phyloP scores from a whole-genome alignment of 2,797 vertebrate genomes.

The Cephalopachus bancanus region DNA sequence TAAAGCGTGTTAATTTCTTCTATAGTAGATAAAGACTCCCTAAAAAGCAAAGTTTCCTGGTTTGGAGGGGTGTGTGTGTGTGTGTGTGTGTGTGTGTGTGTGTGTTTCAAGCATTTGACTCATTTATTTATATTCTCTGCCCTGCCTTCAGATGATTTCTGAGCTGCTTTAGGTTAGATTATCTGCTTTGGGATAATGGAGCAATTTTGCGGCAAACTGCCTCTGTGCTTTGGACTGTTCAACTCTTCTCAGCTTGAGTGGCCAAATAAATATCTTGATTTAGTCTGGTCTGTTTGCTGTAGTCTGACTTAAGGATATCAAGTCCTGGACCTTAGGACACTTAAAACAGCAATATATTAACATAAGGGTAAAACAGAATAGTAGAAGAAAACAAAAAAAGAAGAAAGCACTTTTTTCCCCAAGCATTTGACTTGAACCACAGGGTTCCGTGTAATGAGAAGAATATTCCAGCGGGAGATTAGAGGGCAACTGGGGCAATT shows the following conservation, averaged over 20 bases:
- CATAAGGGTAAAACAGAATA: constrained; percentile 7
- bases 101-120: background rate
- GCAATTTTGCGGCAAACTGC: background rate
- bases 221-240: background rate
- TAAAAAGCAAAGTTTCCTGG: background rate
- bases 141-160: constrained; percentile 60
- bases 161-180: constrained; percentile 41
- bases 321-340: background rate
- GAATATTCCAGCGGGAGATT: background rate
- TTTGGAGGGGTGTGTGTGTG: background rate
- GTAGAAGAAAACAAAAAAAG: background rate
- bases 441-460: background rate
- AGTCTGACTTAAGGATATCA: constrained; percentile 43
- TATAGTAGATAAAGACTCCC: background rate
- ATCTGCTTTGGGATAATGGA: constrained; percentile 14
- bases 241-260: background rate
- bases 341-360: constrained; percentile 26
- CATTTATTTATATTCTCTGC: constrained; percentile 46
- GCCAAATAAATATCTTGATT: constrained; percentile 29
- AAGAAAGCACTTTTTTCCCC: background rate
- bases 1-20: constrained; percentile 12
- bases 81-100: background rate
- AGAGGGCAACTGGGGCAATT: background rate
- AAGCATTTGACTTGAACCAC: background rate
- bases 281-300: constrained; percentile 35